Evolutionary conservation across 2,888 invertebrate genomes (phyloP).

Genomic region (Ligdia adustata): DNA sequence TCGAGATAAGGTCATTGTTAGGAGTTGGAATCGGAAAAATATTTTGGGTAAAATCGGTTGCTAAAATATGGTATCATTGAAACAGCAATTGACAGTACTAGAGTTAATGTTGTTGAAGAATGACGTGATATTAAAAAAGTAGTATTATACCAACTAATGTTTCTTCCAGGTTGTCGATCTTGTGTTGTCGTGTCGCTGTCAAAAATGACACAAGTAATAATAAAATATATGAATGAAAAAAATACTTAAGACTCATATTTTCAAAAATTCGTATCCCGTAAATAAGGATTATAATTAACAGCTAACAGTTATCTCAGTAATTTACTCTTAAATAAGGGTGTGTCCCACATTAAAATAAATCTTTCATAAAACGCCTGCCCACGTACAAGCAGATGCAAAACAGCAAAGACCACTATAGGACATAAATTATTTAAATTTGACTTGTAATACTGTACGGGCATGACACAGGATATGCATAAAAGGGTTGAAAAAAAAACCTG

Average conservation of each 20-base stretch:
- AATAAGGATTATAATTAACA: too few relatives aligned
- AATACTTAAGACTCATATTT: too few relatives aligned
- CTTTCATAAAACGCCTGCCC: conserved; percentile 41
- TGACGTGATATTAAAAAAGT: too few relatives aligned
- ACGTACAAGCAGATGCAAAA: conserved; percentile 69
- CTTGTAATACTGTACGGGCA: conserved; percentile 76
- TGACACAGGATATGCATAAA: conserved; percentile 81
- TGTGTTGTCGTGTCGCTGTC: too few relatives aligned
- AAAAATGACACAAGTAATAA: too few relatives aligned
- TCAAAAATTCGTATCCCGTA: too few relatives aligned
- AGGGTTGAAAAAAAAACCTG: conserved; percentile 74
- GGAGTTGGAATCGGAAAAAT: conserved; percentile 37
- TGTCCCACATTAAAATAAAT: conserved; percentile 27
- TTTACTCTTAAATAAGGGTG: conserved; percentile 8
- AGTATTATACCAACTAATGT: too few relatives aligned
- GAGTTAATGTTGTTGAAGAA: too few relatives aligned
- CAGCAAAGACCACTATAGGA: conserved; percentile 58
- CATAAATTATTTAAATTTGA: conserved; percentile 84
- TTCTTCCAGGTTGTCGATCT: too few relatives aligned
- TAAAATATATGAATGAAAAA: too few relatives aligned
- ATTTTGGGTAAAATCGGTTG: conserved; percentile 5
- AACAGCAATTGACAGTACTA: too few relatives aligned
- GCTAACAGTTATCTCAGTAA: not conserved
- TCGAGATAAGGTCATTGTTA: conserved; percentile 59
- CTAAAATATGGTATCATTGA: not conserved